phyloP scores from a whole-genome alignment of 2,888 invertebrate species.

The Labia minor region DNA sequence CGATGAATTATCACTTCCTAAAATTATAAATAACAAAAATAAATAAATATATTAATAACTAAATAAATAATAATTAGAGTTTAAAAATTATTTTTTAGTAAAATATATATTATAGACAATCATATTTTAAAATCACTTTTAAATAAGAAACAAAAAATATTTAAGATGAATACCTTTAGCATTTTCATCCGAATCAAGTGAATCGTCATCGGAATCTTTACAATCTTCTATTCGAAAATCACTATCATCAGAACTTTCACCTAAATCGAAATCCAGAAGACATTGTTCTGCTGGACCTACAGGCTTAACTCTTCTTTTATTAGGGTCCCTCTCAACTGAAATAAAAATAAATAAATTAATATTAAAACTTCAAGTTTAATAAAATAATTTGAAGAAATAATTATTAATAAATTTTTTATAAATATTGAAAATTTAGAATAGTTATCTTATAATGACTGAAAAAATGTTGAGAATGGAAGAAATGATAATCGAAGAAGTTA shows the following conservation, averaged over 20 bases:
- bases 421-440: no score
- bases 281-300: constrained; percentile 59
- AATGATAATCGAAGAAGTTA: no score
- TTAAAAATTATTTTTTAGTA: no score
- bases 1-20: constrained; percentile 34
- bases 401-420: no score
- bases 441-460: no score
- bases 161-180: constrained; percentile 40
- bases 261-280: constrained; percentile 70
- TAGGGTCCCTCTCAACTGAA: constrained; percentile 55
- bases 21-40: constrained; percentile 14
- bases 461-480: no score
- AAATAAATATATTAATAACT: neutral
- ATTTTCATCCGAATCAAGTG: constrained; percentile 56
- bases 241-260: constrained; percentile 87
- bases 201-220: constrained; percentile 67
- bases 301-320: constrained; percentile 71
- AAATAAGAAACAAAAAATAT: no score
- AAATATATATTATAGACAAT: no score
- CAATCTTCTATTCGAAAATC: constrained; percentile 84
- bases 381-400: no score
- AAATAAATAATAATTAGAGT: no score
- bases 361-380: no score
- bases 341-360: neutral
- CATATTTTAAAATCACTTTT: no score